Evolutionary conservation across 2,797 vertebrate species (phyloP).

Genomic region (Phoxinus dragarum): DNA sequence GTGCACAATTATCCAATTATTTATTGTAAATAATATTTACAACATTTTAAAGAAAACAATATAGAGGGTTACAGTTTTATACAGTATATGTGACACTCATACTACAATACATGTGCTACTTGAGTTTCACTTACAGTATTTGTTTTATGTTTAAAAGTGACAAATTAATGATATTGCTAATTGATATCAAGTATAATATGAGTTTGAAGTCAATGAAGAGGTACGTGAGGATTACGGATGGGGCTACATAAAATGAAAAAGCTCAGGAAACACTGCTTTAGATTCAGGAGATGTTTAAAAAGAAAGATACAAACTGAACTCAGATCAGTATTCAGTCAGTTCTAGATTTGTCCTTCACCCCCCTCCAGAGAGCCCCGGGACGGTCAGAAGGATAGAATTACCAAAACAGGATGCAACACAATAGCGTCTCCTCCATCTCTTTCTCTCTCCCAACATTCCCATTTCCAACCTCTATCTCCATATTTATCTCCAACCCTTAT

Average conservation of each 20-base stretch:
- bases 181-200: not conserved
- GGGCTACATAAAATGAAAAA: not conserved
- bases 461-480: constrained; percentile 6
- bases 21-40: not conserved
- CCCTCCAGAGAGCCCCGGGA: constrained; percentile 35
- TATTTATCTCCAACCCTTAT: constrained; percentile 13
- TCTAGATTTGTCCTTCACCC: constrained; percentile 28
- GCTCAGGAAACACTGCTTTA: not conserved
- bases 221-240: not conserved
- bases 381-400: constrained; percentile 57
- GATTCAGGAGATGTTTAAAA: not conserved
- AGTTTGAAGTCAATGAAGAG: not conserved
- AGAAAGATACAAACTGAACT: constrained; percentile 9
- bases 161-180: not conserved
- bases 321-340: not conserved
- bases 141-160: not conserved
- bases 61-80: not conserved
- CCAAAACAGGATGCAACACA: constrained; percentile 67
- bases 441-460: constrained; percentile 33
- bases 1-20: not conserved
- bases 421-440: constrained; percentile 50
- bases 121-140: not conserved
- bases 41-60: no score
- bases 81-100: not conserved
- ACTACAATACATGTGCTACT: not conserved